Base-by-base conservation (phyloP, 2,888 invertebrate species). In the Sabatieria punctata region DNA sequence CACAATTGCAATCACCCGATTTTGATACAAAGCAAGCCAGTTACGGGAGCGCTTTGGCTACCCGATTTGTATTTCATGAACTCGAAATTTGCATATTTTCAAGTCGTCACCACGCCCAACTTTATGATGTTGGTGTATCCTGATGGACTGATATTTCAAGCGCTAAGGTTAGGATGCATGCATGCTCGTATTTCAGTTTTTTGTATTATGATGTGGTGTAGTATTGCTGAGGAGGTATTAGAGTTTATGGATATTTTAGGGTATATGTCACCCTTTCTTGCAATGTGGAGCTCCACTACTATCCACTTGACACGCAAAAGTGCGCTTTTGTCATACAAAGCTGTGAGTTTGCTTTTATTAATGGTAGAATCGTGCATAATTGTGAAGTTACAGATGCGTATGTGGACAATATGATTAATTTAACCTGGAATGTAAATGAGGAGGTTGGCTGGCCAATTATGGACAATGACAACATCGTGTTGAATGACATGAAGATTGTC, bases 251-350 rank as follows among this genome's bases (percentile, higher is more conserved):
- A n/a, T n/a, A n/a, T n/a, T 56, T 41, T 39, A 59, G 61, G 22
- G 54, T 61, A 13, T 61, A 62, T 46, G 63, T 64, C 19, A 64
- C 63, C 6, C 52, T 63, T 27, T 55, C 57, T 18, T 63, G 63
- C 47, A 57, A 57, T 50, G 52, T 57, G 51, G 46, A 54, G 36
- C 44, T 59, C 48, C 49, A 54, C 43, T 35, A 53, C 27, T 60
- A 59, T 45, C 59, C 60, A 6, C 52, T 59, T 51, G 60, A 60
- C 51, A 52, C 49, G 22, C 60, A 61, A 36, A 53, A 55, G 35
- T 62, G 62, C 43, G 57, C 58, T 1, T 49, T 63, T 15, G 52
- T 53, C 26, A 58, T 62, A 22, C 62, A 62, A 45, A 61, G 60
- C 51, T 61, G 58, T 60, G 45, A 51, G 56, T n/a, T 18, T 15